phyloP scores from a whole-genome alignment of 2,797 vertebrate genomes.

The Gallinago nigripennis region DNA sequence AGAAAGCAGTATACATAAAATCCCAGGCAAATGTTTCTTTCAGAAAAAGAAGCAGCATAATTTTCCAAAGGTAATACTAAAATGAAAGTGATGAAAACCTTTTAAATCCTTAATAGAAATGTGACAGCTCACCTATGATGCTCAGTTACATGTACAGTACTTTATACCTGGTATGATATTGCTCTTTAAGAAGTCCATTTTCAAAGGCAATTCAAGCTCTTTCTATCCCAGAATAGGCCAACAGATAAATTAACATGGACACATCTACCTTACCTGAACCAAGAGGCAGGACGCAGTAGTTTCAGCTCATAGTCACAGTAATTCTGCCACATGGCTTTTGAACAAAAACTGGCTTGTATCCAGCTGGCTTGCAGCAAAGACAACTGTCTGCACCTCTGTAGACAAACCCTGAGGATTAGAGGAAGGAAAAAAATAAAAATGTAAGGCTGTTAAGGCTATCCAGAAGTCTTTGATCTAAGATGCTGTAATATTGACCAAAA shows the following conservation, averaged over 20 bases:
- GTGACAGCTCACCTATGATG: neutral
- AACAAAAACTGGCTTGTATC: neutral
- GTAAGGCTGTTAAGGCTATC: neutral
- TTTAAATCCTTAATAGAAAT: neutral
- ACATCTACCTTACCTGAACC: neutral
- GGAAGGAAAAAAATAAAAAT: neutral
- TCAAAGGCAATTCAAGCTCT: neutral
- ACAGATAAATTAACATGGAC: neutral
- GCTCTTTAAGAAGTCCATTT: neutral
- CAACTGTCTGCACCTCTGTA: neutral
- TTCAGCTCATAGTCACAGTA: neutral
- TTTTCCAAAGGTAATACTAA: neutral
- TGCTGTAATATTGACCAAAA: neutral
- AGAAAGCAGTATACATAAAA: neutral
- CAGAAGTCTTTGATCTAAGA: neutral
- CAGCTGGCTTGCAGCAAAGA: neutral
- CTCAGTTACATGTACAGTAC: neutral
- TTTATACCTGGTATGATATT: neutral
- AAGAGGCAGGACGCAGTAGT: neutral
- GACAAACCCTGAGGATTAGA: neutral
- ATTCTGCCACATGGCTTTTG: neutral
- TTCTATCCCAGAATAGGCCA: rapidly evolving
- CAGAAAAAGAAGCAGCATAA: neutral
- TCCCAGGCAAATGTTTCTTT: neutral
- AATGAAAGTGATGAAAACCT: neutral